Evolutionary conservation across 2,797 vertebrate genomes (phyloP), one percentile per base, ranked within the genome.

Genomic region (Limnodromus scolopaceus): DNA sequence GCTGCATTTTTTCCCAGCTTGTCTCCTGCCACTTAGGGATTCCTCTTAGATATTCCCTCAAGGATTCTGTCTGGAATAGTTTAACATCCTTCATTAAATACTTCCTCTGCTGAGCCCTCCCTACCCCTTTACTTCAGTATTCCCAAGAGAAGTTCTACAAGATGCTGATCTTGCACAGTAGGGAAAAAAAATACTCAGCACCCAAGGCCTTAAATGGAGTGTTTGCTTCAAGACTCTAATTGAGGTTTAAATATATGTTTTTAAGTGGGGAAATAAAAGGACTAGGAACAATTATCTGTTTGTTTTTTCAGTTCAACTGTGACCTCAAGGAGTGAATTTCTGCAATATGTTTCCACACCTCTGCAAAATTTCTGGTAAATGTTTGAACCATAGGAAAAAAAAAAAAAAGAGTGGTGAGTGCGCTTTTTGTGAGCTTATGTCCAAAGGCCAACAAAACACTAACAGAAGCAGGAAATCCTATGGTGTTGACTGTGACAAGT

Each of bases 1-100:
- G 36, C n/a, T 69, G 72, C 32, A 55, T 94, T 76, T 95, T 94
- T 94, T 94, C 66, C 76, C 87, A 94, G 87, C n/a, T 94, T 90
- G 46, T 58, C 63, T 70, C 74, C 70, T 84, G 32, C 23, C 80
- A 93, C 77, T 76, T 76, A 69, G 45, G 66, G 74, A 87, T 88
- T 95, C 69, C 49, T 82, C 60, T 74, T 87, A 92, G 66, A 87
- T 88, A 88, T 32, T 94, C 87, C 87, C 92, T 72, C 38, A 76
- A 95, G 89, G 38, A 79, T 86, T 92, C 65, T 64, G 30, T 65
- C 65, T 90, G 72, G 43, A 95, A 36, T 65, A 72, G 72, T 74
- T 90, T 76, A 93, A 88, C 43, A 69, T 86, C 70, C 13, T 55
- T 89, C 60, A 84, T 58, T 95, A 90, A 84, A 90, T 64, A 75